Evolutionary conservation across 2,888 invertebrate genomes (phyloP), one percentile per base, ranked within the genome.

Genomic region (Eilema caniola): DNA sequence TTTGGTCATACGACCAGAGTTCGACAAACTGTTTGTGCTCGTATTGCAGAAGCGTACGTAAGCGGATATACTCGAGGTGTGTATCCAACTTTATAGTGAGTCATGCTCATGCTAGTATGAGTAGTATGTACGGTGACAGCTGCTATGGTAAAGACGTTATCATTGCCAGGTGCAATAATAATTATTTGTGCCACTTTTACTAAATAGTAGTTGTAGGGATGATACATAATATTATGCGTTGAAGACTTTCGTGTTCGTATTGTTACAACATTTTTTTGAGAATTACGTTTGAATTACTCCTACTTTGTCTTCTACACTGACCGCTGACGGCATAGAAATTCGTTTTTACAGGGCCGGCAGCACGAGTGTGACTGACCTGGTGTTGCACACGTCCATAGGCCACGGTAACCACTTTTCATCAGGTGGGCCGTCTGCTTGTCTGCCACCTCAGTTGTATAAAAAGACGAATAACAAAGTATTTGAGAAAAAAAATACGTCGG

Each of bases 81-180:
- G 63, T 23, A 64, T 64, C 25, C 60, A 25, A 57, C 70, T 57
- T 63, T 41, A 28, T 12, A 62, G 10, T 83, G 81, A 73, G 63
- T 81, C 83, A 83, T 72, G 53, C 31, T 23, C 33, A 37, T 37
- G 33, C 33, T 2, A 37, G 33, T 37, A 37, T 37, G 33, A 37
- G 33, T 37, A 63, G 23, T 66, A 28, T 56, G 53, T 24, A 28
- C 20, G 68, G 61, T 75, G 75, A 70, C 78, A 82, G 81, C 62
- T 75, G 78, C 67, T 70, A 66, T 82, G 72, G 69, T 53, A 56
- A 56, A 62, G 47, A 60, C 59, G 59, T 31, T 41, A 56, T 68
- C 23, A n/a, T 12, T 28, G 56, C 31, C 41, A 69, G 41, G 20
- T 65, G 59, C 23, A 59, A n/a, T 65, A 57, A 28, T 57, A 33